Evolutionary conservation across 2,113 vertebrate species (phyloP).

Genomic region (Leiothrix lutea): DNA sequence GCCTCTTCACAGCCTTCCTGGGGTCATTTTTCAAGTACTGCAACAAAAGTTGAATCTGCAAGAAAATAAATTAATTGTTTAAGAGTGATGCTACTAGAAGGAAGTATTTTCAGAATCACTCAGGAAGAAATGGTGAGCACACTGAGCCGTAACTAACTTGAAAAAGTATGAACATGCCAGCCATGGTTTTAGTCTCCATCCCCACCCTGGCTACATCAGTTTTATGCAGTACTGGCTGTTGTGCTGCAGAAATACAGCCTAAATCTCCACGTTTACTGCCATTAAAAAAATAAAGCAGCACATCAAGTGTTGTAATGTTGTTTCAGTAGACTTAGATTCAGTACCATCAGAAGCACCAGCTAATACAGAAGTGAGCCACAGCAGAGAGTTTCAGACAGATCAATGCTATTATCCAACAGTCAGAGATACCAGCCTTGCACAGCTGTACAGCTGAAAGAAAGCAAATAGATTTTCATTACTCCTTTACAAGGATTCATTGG

Average conservation of each 20-base stretch:
- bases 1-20: conserved; percentile 92
- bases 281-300: neutral
- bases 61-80: neutral
- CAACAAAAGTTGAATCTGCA: conserved; percentile 90
- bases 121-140: neutral
- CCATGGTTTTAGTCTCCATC: neutral
- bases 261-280: neutral
- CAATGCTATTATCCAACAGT: neutral
- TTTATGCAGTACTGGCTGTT: neutral
- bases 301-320: neutral
- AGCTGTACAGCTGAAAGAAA: neutral
- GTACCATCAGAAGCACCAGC: neutral
- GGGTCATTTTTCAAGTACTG: conserved; percentile 94
- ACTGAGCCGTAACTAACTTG: neutral
- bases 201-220: neutral
- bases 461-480: neutral
- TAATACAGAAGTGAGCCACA: neutral
- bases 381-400: neutral
- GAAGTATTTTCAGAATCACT: neutral
- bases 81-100: neutral
- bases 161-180: neutral
- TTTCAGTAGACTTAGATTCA: neutral
- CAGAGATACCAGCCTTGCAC: neutral
- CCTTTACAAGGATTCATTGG: neutral
- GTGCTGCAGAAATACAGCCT: neutral